A percentile compares a stretch with the other conserved stretches of the same genome.
Conservation (phyloP, 2,113 vertebrate genomes). For the Trinectes maculatus region DNA sequence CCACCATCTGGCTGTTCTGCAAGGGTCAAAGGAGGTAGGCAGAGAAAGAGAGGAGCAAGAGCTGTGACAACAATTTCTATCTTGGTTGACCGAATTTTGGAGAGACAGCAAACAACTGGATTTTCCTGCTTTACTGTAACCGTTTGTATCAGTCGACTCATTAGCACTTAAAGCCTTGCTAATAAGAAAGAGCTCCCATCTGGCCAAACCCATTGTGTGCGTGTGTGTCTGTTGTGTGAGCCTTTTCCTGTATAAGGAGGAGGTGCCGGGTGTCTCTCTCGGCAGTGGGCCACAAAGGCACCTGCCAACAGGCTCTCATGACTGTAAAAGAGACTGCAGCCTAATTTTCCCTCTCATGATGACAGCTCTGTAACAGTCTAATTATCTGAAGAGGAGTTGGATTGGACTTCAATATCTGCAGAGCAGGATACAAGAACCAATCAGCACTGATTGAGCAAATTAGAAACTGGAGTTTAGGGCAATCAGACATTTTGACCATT, state of each 20-base stretch:
- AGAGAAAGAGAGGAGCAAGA: slow-evolving; percentile 19
- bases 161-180: slow-evolving; percentile 40
- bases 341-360: slow-evolving; percentile 42
- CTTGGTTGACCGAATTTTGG: slow-evolving; percentile 5
- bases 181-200: slow-evolving; percentile 45
- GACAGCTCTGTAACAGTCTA: slow-evolving; percentile 19
- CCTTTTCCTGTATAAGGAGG: slow-evolving; percentile 5
- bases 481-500: not conserved
- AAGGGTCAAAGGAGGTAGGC: not conserved
- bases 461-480: not conserved
- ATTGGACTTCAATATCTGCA: slow-evolving; percentile 12
- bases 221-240: slow-evolving; percentile 25
- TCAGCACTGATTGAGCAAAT: not conserved
- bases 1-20: slow-evolving; percentile 91
- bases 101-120: slow-evolving; percentile 32
- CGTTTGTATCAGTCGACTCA: slow-evolving; percentile 26
- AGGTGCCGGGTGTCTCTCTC: slow-evolving; percentile 62
- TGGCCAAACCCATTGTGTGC: slow-evolving; percentile 12
- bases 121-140: slow-evolving; percentile 33
- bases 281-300: slow-evolving; percentile 59
- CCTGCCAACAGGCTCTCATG: slow-evolving; percentile 43
- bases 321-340: slow-evolving; percentile 37
- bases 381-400: slow-evolving; percentile 32
- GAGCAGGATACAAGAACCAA: not conserved
- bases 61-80: slow-evolving; percentile 29